Evolutionary conservation across 1,140 invertebrate genomes (phyloP).

Genomic region (Drosophila ohnishii): DNA sequence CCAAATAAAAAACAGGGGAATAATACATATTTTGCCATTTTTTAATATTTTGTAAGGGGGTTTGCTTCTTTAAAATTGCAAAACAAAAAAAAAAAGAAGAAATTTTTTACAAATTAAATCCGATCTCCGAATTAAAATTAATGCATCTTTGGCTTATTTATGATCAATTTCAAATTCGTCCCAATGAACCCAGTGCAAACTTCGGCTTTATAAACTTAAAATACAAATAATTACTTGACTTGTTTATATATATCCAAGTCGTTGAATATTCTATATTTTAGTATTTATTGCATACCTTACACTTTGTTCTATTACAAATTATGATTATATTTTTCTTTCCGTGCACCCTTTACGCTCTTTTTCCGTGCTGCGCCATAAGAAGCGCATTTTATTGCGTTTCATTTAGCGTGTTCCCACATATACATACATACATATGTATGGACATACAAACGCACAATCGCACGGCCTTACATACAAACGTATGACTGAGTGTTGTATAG

Average conservation of each 20-base stretch:
- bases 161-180: too few species aligned
- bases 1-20: too few species aligned
- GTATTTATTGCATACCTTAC: neutral
- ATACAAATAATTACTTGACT: neutral
- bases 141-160: too few species aligned
- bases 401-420: conserved; percentile 47
- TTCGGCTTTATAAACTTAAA: too few species aligned
- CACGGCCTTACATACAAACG: neutral
- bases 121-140: too few species aligned
- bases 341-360: conserved; percentile 38
- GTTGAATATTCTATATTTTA: neutral
- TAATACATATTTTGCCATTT: too few species aligned
- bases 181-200: too few species aligned
- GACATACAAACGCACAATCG: conserved; percentile 20
- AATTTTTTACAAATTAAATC: too few species aligned
- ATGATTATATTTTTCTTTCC: neutral
- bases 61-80: too few species aligned
- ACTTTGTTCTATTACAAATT: neutral
- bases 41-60: too few species aligned
- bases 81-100: too few species aligned
- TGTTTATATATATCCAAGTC: neutral
- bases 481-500: conserved; percentile 27
- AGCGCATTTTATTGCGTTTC: conserved; percentile 72
- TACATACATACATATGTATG: conserved; percentile 2
- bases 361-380: conserved; percentile 63